These are phyloP conservation scores for Atrichornis clamosus DNA, from an alignment of 2,113 vertebrate species.

Conservation along the genomic window DNA sequence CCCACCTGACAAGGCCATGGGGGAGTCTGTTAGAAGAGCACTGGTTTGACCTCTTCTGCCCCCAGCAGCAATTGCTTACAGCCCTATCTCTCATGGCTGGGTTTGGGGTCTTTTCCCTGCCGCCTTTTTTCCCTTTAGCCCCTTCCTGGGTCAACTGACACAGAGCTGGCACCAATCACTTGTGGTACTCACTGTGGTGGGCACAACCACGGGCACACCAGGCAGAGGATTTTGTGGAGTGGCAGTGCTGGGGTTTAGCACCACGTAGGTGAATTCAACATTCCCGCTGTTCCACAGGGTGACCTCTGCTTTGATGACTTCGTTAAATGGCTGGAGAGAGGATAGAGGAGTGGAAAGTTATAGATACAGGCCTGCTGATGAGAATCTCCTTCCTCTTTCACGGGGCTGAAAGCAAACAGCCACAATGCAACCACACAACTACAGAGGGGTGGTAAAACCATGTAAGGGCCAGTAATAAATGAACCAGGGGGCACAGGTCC, in stretches of 20 bases:
- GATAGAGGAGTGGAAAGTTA: not conserved
- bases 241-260: not conserved
- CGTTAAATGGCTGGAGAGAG: constrained; percentile 71
- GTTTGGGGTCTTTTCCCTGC: not conserved
- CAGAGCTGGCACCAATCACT: not conserved
- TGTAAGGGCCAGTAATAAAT: not conserved
- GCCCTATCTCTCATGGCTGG: not conserved
- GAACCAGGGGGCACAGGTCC: not conserved
- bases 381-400: not conserved
- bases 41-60: not conserved
- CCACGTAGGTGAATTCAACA: constrained; percentile 77
- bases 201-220: constrained; percentile 73
- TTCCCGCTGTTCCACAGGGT: constrained; percentile 79
- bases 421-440: rapidly evolving
- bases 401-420: not conserved
- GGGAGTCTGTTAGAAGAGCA: rapidly evolving
- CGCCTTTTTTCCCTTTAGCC: rapidly evolving
- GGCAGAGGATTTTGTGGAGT: constrained; percentile 51
- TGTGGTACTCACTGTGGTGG: constrained; percentile 67
- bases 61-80: not conserved
- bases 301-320: constrained; percentile 68
- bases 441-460: not conserved
- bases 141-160: too few species aligned
- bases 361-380: not conserved
- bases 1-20: not conserved